Percentiles rank a stretch among this genome's conserved stretches.
Conservation (phyloP, 2,888 invertebrate genomes). For the Ophion ellenae region DNA sequence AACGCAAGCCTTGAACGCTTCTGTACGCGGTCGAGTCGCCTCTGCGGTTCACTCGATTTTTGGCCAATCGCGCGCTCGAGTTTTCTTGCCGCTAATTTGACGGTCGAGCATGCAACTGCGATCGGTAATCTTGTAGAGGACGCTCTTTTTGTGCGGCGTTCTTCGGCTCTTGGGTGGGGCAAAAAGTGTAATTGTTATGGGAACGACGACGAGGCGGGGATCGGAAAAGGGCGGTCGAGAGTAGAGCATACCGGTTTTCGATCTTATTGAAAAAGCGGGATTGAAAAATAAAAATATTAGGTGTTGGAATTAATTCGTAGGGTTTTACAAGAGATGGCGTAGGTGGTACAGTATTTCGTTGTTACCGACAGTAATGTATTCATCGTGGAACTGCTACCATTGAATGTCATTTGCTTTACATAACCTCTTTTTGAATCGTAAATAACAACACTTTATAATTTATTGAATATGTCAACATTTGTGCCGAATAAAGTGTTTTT, state of each 20-base stretch:
- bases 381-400: too few species aligned
- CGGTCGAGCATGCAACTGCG: conserved; percentile 23
- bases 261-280: background rate
- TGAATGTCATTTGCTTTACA: too few species aligned
- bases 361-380: too few species aligned
- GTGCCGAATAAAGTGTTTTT: too few species aligned
- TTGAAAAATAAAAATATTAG: background rate
- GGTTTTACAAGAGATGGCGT: too few species aligned
- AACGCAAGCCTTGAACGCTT: conserved; percentile 44
- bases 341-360: too few species aligned
- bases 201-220: background rate
- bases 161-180: background rate
- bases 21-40: background rate
- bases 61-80: conserved; percentile 18
- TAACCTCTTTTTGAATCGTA: too few species aligned
- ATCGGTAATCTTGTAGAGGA: background rate
- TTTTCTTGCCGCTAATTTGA: conserved; percentile 28
- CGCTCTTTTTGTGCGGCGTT: background rate
- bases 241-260: too few species aligned
- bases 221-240: background rate
- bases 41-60: conserved; percentile 51
- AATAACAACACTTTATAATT: too few species aligned
- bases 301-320: too few species aligned
- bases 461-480: too few species aligned
- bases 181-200: conserved; percentile 22